Conservation (phyloP, 1,140 invertebrate genomes). For the Periplaneta americana region DNA sequence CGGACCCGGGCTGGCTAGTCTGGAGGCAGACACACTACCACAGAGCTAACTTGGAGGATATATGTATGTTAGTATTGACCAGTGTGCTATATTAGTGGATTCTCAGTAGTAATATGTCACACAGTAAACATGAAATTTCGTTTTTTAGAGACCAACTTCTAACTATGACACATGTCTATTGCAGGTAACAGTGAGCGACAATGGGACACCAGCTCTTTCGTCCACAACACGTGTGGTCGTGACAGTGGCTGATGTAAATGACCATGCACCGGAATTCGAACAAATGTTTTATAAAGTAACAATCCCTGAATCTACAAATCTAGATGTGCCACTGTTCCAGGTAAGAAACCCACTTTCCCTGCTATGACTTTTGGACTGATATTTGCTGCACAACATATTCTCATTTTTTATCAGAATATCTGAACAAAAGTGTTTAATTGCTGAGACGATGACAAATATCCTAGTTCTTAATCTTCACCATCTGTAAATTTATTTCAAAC, state of each 20-base stretch:
- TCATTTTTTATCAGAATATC: not conserved
- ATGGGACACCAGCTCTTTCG: conserved; percentile 64
- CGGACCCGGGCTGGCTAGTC: no score
- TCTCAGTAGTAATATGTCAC: no score
- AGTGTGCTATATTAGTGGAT: no score
- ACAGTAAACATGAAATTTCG: no score
- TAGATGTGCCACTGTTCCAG: conserved; percentile 57
- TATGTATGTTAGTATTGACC: no score
- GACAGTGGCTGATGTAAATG: conserved; percentile 77
- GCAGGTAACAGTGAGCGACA: conserved; percentile 72
- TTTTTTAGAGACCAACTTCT: no score
- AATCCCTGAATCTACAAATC: conserved; percentile 56
- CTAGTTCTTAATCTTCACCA: no score
- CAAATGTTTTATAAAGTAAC: conserved; percentile 74
- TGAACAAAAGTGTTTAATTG: no score
- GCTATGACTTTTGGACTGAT: not conserved
- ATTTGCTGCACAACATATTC: not conserved
- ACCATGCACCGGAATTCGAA: conserved; percentile 75
- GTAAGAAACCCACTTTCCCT: conserved; percentile 32
- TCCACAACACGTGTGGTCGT: conserved; percentile 81
- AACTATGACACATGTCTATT: conserved; percentile 22
- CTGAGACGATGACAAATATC: no score
- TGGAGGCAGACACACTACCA: no score
- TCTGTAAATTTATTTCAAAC: no score
- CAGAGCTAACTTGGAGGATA: no score